A percentile compares a stretch with the other conserved stretches of the same genome.
Conservation (phyloP, 2,797 vertebrate genomes). For the Enteromius afrohamiltoni region DNA sequence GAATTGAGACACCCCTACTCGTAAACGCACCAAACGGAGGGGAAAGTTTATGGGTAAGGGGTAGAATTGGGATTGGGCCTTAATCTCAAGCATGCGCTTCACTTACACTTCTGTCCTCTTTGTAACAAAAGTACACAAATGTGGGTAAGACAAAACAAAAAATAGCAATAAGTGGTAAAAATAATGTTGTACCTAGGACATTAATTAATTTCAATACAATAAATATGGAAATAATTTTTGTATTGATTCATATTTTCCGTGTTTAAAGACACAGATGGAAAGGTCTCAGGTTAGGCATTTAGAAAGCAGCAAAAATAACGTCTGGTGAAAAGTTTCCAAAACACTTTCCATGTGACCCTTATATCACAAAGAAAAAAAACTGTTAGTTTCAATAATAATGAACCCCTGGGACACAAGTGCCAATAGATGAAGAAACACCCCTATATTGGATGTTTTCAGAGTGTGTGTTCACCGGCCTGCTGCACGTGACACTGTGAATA, state of each 20-base stretch:
- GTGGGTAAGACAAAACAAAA: background rate
- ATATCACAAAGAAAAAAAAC: background rate
- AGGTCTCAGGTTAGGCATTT: background rate
- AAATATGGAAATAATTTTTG: background rate
- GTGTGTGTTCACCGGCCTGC: conserved; percentile 27
- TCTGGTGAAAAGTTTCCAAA: background rate
- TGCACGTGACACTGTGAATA: conserved; percentile 43
- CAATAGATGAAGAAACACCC: conserved; percentile 36
- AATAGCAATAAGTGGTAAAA: background rate
- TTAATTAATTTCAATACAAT: background rate
- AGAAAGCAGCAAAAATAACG: background rate
- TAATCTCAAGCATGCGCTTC: background rate
- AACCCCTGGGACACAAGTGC: conserved; percentile 17
- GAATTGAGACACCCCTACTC: too few relatives aligned
- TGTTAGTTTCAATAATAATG: conserved; percentile 1
- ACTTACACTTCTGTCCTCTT: background rate
- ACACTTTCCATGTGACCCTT: conserved; percentile 3
- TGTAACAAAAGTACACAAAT: background rate
- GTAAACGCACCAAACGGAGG: too few relatives aligned
- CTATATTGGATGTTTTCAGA: conserved; percentile 25
- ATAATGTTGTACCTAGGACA: background rate
- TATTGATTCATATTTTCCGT: background rate
- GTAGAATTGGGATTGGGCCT: background rate
- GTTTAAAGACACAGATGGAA: background rate
- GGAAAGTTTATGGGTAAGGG: too few relatives aligned